Evolutionary conservation across 2,113 vertebrate genomes (phyloP), one percentile per base, ranked within the genome.

Genomic region (Rhombomys opimus): DNA sequence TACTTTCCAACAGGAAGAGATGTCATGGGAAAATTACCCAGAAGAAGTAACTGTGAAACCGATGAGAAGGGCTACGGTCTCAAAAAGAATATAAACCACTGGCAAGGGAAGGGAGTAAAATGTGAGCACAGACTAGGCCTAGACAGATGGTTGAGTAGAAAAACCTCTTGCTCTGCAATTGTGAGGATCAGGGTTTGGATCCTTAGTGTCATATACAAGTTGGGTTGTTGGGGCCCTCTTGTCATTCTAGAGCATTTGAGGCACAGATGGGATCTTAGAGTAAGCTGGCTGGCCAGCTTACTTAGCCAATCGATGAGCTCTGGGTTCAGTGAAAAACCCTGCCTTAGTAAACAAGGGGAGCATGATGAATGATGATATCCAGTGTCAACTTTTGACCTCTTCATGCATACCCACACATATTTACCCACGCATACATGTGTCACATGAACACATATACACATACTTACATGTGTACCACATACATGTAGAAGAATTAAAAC

Each of bases 21-120:
- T 38, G 38, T 85, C 78, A 52, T 41, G 52, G 57, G 72, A 72
- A 72, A 75, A 94, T 81, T 59, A 93, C 59, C 89, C 23, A 0
- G 38, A 87, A 92, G 22, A 77, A 70, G 52, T 1, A 4, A 59
- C 32, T 1, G 76, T 72, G 93, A 27, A 87, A 94, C 25, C 52
- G 94, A 65, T 13, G 93, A 84, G 94, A 89, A 97, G 90, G n/a
- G 84, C 25, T 63, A 86, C 25, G 87, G 67, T 80, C 72, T 77
- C 38, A 27, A 27, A 85, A 67, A 54, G 61, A 80, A 65, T 46
- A 14, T 54, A 57, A 89, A 35, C 6, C 57, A 65, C 35, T 32
- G 50, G 32, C 27, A 73, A 23, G 77, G 46, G 61, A 77, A 67
- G 54, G 61, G 50, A 46, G 27, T 59, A 35, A 87, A 32, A 57